These are phyloP conservation scores for Hermodice carunculata DNA, from an alignment of 2,888 invertebrate species.

Conservation along the genomic window DNA sequence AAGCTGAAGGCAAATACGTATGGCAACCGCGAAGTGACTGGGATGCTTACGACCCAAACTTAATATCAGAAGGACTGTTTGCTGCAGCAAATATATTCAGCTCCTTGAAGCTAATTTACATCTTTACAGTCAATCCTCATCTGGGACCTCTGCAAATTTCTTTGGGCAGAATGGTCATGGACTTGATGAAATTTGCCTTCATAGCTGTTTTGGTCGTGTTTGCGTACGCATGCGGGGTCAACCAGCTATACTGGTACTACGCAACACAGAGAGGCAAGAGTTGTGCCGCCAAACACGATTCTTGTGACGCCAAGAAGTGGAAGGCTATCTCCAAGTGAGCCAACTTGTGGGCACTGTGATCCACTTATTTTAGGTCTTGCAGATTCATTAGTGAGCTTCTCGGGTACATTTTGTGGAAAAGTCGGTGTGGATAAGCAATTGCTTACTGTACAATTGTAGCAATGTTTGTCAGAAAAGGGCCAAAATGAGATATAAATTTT, in stretches of 20 bases:
- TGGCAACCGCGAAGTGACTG: constrained; percentile 81
- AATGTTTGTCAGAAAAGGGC: too few relatives aligned
- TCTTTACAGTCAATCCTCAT: constrained; percentile 94
- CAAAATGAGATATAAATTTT: too few relatives aligned
- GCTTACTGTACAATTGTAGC: too few relatives aligned
- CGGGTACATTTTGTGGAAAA: too few relatives aligned
- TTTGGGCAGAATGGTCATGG: constrained; percentile 80
- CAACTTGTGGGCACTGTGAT: too few relatives aligned
- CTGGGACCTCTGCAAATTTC: constrained; percentile 93
- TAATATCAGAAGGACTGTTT: constrained; percentile 83
- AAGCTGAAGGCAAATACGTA: background rate
- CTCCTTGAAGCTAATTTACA: constrained; percentile 89
- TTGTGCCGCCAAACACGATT: too few relatives aligned
- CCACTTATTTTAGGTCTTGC: too few relatives aligned
- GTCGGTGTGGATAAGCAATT: too few relatives aligned
- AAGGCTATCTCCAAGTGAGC: constrained; percentile 21
- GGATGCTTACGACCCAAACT: constrained; percentile 99
- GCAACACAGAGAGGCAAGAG: constrained; percentile 47
- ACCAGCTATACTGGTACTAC: constrained; percentile 92
- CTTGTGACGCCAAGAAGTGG: too few relatives aligned
- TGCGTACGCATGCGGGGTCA: constrained; percentile 90
- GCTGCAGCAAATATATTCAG: constrained; percentile 98
- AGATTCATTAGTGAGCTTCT: too few relatives aligned
- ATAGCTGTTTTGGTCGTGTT: constrained; percentile 84
- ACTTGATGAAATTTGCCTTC: constrained; percentile 93